Evolutionary conservation across 1,140 invertebrate species (phyloP), one percentile per base, ranked within the genome.

Genomic region (Drosophila burlai): DNA sequence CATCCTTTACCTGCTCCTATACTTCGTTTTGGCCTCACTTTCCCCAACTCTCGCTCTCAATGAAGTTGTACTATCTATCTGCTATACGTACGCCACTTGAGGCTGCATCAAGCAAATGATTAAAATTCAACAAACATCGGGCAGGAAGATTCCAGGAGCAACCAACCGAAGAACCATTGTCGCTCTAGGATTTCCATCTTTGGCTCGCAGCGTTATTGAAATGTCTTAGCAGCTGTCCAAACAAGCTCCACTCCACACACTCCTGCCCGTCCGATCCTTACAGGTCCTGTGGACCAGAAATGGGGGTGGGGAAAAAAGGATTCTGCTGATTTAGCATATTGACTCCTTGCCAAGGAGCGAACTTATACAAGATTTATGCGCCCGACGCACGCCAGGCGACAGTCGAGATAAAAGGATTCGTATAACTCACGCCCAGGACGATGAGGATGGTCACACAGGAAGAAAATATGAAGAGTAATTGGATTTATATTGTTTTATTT

Each of bases 311-410:
- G 16, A 11, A 40, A 16, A 47, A 72, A 71, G 77, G 63, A 77
- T 76, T 76, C 79, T 85, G 83, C 79, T 82, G 89, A 84, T 85
- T 91, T 91, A 91, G 81, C 89, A 91, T 91, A 91, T 91, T 91
- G 89, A 91, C 89, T 91, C 83, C 83, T 91, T 81, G 72, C 66
- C 81, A 81, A 85, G 82, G 64, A 85, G 76, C 66, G 58, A 81
- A 91, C 81, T 91, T 91, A 91, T 91, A 91, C 59, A 91, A 91
- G 89, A 91, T 91, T 91, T 91, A 91, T 91, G 89, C 68, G 76
- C 42, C 59, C 69, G 75, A 57, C 68, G 75, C 68, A 72, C 68
- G 76, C 80, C 76, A 69, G 80, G 84, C 84, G 83, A 87, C 83
- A 80, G 76, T 79, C 64, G 42, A 87, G 83, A 87, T 87, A 87